Evolutionary conservation across 2,113 vertebrate species (phyloP), one percentile per base, ranked within the genome.

Genomic region (Chrysemys picta): DNA sequence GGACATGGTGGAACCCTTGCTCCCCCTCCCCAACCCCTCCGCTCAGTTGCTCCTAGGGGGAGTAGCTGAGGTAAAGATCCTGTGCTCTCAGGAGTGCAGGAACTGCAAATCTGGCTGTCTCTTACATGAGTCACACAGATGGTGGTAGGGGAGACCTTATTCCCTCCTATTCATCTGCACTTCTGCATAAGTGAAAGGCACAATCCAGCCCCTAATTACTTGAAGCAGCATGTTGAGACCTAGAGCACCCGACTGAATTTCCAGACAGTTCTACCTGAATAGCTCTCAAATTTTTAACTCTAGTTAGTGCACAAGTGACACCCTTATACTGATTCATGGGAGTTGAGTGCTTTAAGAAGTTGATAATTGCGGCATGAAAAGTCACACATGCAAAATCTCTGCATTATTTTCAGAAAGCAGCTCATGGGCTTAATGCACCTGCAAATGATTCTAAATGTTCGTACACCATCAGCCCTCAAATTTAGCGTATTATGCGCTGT

Each of bases 311-410:
- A 89, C 62, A 89, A 88, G 53, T 3, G 65, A 53, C 0, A 56
- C 45, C 81, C 65, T 85, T 50, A 84, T 88, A 45, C 2, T 72
- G 2, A 65, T 45, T 72, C 59, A 2, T 5, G 89, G 45, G 80
- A 69, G 38, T 5, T 86, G 49, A 3, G 2, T 76, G 3, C 78
- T 90, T 89, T 87, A 88, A 52, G n/a, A 4, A 47, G 49, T 56
- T 0, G 1, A 0, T 11, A 5, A 14, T 35, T 65, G 45, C 35
- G 11, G 8, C 10, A 7, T 14, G 88, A 76, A 16, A 12, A 75
- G 25, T 87, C 93, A 47, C 42, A 72, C 24, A 78, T 35, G 88
- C 35, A 92, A 54, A 24, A 57, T 57, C 88, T 91, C 78, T 59
- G 24, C 9, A 83, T 79, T 91, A 24, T 88, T 38, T 69, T 89